These are phyloP conservation scores for Pterostichus niger DNA, from an alignment of 2,888 invertebrate genomes.

Conservation along the genomic window DNA sequence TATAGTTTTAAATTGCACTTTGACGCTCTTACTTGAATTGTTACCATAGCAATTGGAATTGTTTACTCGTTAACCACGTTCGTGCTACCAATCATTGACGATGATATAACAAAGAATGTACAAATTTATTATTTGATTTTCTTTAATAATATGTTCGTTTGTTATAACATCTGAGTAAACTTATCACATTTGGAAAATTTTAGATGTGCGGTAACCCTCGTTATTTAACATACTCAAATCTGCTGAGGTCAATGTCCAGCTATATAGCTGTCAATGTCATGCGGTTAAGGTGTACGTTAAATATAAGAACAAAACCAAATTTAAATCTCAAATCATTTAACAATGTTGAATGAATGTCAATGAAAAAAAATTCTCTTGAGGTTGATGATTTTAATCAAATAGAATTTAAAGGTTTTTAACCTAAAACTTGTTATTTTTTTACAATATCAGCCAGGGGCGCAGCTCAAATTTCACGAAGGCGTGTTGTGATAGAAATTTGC, in stretches of 20 bases:
- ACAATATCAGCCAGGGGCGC: background rate
- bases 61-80: background rate
- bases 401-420: constrained; percentile 5
- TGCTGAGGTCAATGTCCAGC: constrained; percentile 23
- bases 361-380: background rate
- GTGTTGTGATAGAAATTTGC: too few species aligned
- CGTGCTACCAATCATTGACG: too few species aligned
- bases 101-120: too few species aligned
- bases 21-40: background rate
- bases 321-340: constrained; percentile 5
- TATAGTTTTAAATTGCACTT: too few species aligned
- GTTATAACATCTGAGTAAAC: background rate
- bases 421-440: background rate
- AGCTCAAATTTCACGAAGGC: too few species aligned
- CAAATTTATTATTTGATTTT: background rate
- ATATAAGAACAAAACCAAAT: background rate
- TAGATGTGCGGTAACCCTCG: background rate
- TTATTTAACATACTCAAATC: background rate
- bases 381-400: background rate
- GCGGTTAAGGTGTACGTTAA: constrained; percentile 2
- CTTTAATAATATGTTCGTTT: background rate
- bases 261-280: constrained; percentile 32
- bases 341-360: constrained; percentile 20
- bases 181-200: constrained; percentile 4
- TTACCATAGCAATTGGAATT: background rate